Base-by-base conservation (phyloP, 1,140 invertebrate species). In the Leucophenga varia region DNA sequence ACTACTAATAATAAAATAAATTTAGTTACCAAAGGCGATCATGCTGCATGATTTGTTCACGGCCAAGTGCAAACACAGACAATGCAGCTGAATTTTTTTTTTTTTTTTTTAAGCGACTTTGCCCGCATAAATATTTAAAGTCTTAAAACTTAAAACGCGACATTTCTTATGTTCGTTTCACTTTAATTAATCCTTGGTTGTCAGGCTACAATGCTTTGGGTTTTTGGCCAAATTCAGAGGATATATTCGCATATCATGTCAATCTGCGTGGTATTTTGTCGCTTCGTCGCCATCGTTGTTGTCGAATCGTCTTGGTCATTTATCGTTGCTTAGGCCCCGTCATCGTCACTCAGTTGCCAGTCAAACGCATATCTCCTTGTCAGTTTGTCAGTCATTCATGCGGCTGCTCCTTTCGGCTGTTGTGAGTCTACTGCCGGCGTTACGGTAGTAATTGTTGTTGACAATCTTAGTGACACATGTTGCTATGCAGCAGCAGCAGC, bases 361-460 rank as follows among this genome's bases (percentile, higher is more conserved):
- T 43, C 31, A 43, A 43, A 43, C 41, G 41, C 41, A 43, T 43
- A 43, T 18, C 31, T 31, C 21, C 17, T n/a, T 49, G 44, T 18
- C 45, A 47, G 19, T 20, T 43, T 34, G 50, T 61, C 44, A 52
- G 38, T 54, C 55, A 59, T 56, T 25, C 5, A 5, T 25, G 22
- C 22, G 22, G 22, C 22, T 25, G 22, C 22, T 25, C 5, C 10
- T 25, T 5, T 25, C 10, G n/a, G 22, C 22, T 25, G 22, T 25
- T 25, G 22, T 10, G n/a, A n/a, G n/a, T 25, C 22, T 25, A 6
- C 5, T 6, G 30, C 25, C 31, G 31, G 34, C 34, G 43, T 44
- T 44, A 36, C 32, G 32, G 32, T 35, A 44, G 65, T 70, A 70
- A 70, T 70, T 70, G 65, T 47, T 58, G 54, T 61, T 69, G 59